Conservation (phyloP, 1,140 invertebrate species). For the Oryzaephilus surinamensis region DNA sequence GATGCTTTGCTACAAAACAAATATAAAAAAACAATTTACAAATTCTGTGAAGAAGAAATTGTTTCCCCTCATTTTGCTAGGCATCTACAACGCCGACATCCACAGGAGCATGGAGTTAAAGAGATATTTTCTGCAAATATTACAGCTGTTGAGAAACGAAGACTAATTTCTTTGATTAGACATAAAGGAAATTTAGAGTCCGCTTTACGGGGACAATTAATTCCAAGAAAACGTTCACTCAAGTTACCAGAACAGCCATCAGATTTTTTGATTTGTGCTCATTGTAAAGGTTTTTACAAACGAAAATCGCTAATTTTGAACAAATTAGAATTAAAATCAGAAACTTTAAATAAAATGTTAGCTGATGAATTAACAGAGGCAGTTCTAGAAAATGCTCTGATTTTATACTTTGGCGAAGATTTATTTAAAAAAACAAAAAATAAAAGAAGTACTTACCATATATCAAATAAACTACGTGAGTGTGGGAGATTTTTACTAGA, state of each 20-base stretch:
- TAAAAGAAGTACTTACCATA: conserved; percentile 6
- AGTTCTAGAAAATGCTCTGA: conserved; percentile 8
- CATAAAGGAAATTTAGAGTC: conserved; percentile 8
- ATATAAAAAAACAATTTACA: conserved; percentile 11
- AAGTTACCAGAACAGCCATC: conserved; percentile 1
- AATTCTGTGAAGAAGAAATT: conserved; percentile 9
- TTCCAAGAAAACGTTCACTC: conserved; percentile 3
- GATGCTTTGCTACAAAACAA: conserved; percentile 5
- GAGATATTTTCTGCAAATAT: conserved; percentile 1
- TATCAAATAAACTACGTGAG: conserved; percentile 15
- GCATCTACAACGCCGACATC: conserved; percentile 11
- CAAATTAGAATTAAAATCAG: conserved; percentile 4
- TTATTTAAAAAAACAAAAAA: conserved; percentile 13
- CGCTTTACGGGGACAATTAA: conserved; percentile 3
- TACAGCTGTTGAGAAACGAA: conserved; percentile 3
- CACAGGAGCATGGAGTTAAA: conserved; percentile 6
- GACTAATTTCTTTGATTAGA: conserved; percentile 7
- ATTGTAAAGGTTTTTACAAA: conserved; percentile 9
- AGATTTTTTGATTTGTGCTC: conserved; percentile 4
- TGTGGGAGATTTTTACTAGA: conserved; percentile 10
- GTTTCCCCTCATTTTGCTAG: conserved; percentile 10
- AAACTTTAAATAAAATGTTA: conserved; percentile 10
- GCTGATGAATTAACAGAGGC: conserved; percentile 7
- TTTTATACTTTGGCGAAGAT: conserved; percentile 12
- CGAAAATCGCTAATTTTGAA: conserved; percentile 2